Conservation (phyloP, 2,888 invertebrate species). For the Eupithecia dodoneata region DNA sequence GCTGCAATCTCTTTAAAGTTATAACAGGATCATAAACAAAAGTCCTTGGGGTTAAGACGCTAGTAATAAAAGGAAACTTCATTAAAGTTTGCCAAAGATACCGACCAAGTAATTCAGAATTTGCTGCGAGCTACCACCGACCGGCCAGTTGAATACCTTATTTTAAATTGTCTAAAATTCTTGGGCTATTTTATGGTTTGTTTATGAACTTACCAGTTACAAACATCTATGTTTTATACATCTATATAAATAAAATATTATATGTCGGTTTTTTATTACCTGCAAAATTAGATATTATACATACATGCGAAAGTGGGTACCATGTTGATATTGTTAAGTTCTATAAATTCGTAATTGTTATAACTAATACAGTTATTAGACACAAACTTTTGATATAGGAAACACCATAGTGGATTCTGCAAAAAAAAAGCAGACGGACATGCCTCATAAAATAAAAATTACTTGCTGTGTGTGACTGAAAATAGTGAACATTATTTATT, state of each 20-base stretch:
- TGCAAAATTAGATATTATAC: too few species aligned
- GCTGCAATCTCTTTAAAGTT: conserved; percentile 73
- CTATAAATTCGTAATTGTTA: too few species aligned
- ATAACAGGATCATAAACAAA: conserved; percentile 77
- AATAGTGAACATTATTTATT: too few species aligned
- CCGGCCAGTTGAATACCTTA: conserved; percentile 39
- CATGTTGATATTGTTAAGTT: too few species aligned
- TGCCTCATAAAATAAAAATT: too few species aligned
- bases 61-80: conserved; percentile 78
- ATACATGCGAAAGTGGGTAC: too few species aligned
- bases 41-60: conserved; percentile 70
- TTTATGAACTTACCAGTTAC: not conserved
- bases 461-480: too few species aligned
- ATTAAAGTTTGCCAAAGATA: conserved; percentile 76
- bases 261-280: too few species aligned
- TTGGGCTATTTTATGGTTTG: conserved; percentile 5
- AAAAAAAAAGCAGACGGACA: too few species aligned
- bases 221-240: not conserved
- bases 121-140: conserved; percentile 48
- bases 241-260: not conserved
- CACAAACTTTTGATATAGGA: too few species aligned
- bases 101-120: conserved; percentile 64
- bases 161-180: conserved; percentile 18
- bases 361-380: too few species aligned
- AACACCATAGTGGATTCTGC: too few species aligned